A percentile compares a stretch with the other conserved stretches of the same genome.
These are phyloP conservation scores for Eupithecia tripunctaria DNA, from an alignment of 2,888 invertebrate species.

Conservation along the genomic window DNA sequence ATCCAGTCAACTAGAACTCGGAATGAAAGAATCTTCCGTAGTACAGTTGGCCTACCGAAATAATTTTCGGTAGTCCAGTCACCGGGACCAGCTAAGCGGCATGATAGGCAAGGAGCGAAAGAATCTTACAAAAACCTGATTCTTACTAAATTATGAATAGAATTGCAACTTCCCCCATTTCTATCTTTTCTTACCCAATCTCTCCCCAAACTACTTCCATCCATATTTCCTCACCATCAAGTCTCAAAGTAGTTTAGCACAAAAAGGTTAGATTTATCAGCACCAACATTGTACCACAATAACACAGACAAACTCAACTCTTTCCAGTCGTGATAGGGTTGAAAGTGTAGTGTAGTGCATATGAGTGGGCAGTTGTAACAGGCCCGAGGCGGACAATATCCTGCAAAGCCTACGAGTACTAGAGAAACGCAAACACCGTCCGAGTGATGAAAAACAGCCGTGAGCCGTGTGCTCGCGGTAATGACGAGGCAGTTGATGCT, in stretches of 20 bases:
- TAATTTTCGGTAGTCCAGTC: too few relatives aligned
- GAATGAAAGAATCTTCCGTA: too few relatives aligned
- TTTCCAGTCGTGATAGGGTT: not conserved
- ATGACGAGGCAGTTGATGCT: slow-evolving; percentile 24
- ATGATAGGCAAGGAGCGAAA: not conserved
- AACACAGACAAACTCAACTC: not conserved
- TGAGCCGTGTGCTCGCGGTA: slow-evolving; percentile 25
- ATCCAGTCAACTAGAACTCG: too few relatives aligned
- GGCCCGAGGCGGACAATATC: slow-evolving; percentile 38
- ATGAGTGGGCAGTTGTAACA: slow-evolving; percentile 31
- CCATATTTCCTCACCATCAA: not conserved
- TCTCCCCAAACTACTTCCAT: not conserved
- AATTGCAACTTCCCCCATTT: not conserved
- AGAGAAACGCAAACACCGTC: slow-evolving; percentile 40
- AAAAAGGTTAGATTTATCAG: slow-evolving; percentile 6
- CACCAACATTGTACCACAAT: not conserved
- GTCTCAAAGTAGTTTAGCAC: slow-evolving; percentile 1
- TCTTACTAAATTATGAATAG: slow-evolving; percentile 1
- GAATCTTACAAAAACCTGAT: slow-evolving; percentile 13
- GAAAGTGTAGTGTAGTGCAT: slow-evolving; percentile 11
- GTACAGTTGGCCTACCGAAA: too few relatives aligned
- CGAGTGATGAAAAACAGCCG: slow-evolving; percentile 44
- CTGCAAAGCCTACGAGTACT: slow-evolving; percentile 33
- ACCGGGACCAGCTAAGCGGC: too few relatives aligned
- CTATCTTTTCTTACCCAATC: not conserved